Conservation (phyloP, 1,140 invertebrate genomes). For the Calliphora vicina region DNA sequence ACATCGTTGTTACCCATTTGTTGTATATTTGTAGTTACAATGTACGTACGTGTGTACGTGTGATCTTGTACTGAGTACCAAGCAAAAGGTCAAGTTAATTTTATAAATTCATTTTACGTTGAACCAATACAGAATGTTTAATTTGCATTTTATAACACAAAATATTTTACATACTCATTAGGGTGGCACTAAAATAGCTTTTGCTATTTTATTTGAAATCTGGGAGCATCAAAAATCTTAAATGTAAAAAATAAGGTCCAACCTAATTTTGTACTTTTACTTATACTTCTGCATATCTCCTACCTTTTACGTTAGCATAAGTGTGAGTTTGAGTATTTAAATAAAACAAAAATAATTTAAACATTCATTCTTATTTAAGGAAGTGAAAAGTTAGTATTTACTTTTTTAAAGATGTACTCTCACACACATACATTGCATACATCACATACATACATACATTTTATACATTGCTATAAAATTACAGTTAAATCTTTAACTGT, state of each 20-base stretch:
- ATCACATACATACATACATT: neutral
- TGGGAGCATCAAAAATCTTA: no score
- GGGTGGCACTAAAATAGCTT: no score
- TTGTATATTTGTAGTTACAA: neutral
- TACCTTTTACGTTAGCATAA: no score
- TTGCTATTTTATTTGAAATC: no score
- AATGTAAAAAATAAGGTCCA: no score
- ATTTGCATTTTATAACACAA: slow-evolving; percentile 23
- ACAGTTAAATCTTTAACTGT: neutral
- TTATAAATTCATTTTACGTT: slow-evolving; percentile 2
- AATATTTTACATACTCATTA: neutral
- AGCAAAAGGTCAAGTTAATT: neutral
- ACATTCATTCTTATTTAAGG: neutral
- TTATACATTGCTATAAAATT: neutral
- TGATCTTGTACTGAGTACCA: neutral
- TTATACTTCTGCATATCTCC: no score
- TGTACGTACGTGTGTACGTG: neutral
- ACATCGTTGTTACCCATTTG: neutral
- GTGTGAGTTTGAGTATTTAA: neutral
- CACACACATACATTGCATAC: neutral
- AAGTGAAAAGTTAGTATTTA: neutral
- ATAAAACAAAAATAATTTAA: neutral
- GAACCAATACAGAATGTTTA: slow-evolving; percentile 18
- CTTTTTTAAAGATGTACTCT: neutral
- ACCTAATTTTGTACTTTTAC: no score